Conservation (phyloP, 92 coral and sea anemone genomes). For the Porites evermanni region DNA sequence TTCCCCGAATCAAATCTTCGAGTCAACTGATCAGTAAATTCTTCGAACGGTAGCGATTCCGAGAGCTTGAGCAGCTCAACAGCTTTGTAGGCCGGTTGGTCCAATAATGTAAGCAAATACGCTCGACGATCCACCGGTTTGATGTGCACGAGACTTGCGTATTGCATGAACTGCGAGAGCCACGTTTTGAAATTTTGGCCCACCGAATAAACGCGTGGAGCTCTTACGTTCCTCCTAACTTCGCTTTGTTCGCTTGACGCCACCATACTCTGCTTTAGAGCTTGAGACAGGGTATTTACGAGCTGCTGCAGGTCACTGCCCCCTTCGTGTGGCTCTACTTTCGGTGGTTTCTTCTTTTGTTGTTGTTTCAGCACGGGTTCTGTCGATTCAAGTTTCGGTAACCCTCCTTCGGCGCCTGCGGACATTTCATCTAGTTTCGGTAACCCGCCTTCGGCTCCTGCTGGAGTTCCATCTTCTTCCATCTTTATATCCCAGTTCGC, state of each 20-base stretch:
- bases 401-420: no score
- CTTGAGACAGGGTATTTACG: slow-evolving; percentile 32
- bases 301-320: background rate
- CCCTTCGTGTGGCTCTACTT: no score
- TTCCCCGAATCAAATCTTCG: slow-evolving; percentile 56
- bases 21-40: slow-evolving; percentile 29
- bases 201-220: slow-evolving; percentile 20
- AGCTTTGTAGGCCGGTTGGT: slow-evolving; percentile 59
- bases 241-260: background rate
- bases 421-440: no score
- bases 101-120: slow-evolving; percentile 39
- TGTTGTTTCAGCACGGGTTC: no score
- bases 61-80: slow-evolving; percentile 56
- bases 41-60: slow-evolving; percentile 43
- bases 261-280: background rate
- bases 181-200: slow-evolving; percentile 65
- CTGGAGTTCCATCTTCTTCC: no score
- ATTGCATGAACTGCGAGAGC: slow-evolving; percentile 58
- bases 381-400: no score
- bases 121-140: slow-evolving; percentile 13
- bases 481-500: no score
- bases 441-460: no score
- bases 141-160: slow-evolving; percentile 44
- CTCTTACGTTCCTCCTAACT: slow-evolving; percentile 25
- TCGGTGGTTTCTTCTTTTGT: no score